A percentile compares a stretch with the other conserved stretches of the same genome.
phyloP scores from a whole-genome alignment of 1,140 invertebrate genomes.

The Brachystomella parvula region DNA sequence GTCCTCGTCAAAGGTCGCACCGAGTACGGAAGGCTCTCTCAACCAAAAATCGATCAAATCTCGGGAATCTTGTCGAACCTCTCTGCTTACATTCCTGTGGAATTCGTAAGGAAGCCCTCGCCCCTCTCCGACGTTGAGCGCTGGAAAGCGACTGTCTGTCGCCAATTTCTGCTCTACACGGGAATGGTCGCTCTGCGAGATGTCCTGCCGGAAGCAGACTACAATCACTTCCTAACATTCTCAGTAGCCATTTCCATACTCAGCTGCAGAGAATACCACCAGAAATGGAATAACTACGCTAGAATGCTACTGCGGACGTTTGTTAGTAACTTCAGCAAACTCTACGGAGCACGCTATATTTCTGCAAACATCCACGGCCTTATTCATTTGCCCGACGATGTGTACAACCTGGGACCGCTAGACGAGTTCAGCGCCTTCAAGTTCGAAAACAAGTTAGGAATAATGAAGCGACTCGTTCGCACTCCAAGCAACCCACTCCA shows the following conservation, averaged over 20 bases:
- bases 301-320: slow-evolving; percentile 39
- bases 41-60: neutral
- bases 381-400: slow-evolving; percentile 42
- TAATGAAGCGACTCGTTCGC: slow-evolving; percentile 12
- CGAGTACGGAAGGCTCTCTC: neutral
- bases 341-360: slow-evolving; percentile 41
- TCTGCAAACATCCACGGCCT: slow-evolving; percentile 45
- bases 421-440: slow-evolving; percentile 41
- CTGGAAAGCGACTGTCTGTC: slow-evolving; percentile 30
- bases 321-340: slow-evolving; percentile 37
- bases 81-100: slow-evolving; percentile 6
- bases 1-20: slow-evolving; percentile 35
- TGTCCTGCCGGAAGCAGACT: slow-evolving; percentile 1
- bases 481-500: slow-evolving; percentile 8
- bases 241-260: slow-evolving; percentile 33
- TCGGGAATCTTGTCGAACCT: neutral
- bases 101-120: slow-evolving; percentile 27
- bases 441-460: slow-evolving; percentile 21
- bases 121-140: slow-evolving; percentile 14
- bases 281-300: slow-evolving; percentile 36
- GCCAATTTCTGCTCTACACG: slow-evolving; percentile 30
- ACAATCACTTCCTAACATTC: slow-evolving; percentile 24
- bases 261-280: neutral
- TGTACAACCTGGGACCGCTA: slow-evolving; percentile 32
- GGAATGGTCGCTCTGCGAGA: slow-evolving; percentile 20